Conservation (phyloP, 2,797 vertebrate species). For the Melanotaenia pygmaea region DNA sequence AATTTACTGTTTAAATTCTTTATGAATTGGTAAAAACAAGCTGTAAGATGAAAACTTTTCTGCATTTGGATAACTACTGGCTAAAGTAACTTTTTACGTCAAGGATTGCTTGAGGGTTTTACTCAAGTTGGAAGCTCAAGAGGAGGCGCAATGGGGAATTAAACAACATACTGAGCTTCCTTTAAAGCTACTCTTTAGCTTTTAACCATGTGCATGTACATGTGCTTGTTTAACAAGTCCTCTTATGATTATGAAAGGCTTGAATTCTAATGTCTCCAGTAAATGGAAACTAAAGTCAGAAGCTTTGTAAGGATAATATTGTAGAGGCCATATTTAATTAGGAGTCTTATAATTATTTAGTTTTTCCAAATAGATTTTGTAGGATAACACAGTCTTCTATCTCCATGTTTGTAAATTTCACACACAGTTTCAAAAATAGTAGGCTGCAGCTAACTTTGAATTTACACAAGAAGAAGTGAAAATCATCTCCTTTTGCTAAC, state of each 20-base stretch:
- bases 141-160: not conserved
- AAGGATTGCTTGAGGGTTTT: slow-evolving; percentile 48
- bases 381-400: not conserved
- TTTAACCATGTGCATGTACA: not conserved
- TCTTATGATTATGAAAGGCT: not conserved
- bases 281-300: not conserved
- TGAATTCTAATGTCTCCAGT: not conserved
- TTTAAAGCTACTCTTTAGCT: slow-evolving; percentile 20
- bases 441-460: not conserved
- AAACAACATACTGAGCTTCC: slow-evolving; percentile 3
- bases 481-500: not conserved
- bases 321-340: not conserved
- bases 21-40: slow-evolving; percentile 15
- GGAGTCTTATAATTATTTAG: not conserved
- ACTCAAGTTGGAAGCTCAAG: slow-evolving; percentile 23
- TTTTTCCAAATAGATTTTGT: not conserved
- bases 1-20: slow-evolving; percentile 26
- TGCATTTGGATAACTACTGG: slow-evolving; percentile 26
- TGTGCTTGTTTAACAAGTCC: slow-evolving; percentile 5
- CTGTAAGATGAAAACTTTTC: slow-evolving; percentile 22
- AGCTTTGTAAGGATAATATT: not conserved
- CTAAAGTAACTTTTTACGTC: slow-evolving; percentile 34
- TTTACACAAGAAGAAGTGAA: not conserved
- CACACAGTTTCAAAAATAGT: not conserved
- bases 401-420: not conserved